Base-by-base conservation (phyloP, 2,797 vertebrate species). In the Hypotaenidia philippensis region DNA sequence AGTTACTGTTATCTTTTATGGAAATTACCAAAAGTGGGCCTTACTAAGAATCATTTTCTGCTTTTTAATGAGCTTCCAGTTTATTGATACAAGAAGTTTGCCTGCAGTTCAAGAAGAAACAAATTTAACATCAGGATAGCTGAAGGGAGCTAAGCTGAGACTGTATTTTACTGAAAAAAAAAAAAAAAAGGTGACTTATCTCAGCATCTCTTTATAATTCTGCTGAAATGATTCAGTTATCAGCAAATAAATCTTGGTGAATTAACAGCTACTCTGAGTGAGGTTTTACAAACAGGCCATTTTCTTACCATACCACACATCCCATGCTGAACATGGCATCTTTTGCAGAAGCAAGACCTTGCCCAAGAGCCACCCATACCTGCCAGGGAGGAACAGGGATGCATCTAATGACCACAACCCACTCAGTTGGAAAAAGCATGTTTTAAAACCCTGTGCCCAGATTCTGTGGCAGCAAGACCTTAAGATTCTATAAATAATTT, bases 211-310 rank as follows among this genome's bases (percentile, higher is more conserved):
- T 57, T 78, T 52, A 64, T 32, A 52, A 75, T 87, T 49, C 59
- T 49, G 52, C 52, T 76, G 87, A 89, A 94, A 91, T 47, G 32
- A 34, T 66, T 82, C 20, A 49, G 70, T 75, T 69, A 84, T 90
- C 66, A 76, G 44, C 5, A 2, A 92, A 79, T 74, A 72, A 90
- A 84, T 69, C 81, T 36, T 6, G 26, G 36, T 68, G 84, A 92
- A 84, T 78, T 89, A 92, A 64, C 52, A 79, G 87, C 66, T 79
- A 49, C 56, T 22, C 10, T 31, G 40, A 89, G 29, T 9, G 61
- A 72, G 61, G 50, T 55, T 90, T 79, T 63, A 87, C 27, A n/a
- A 82, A 55, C 31, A 83, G 52, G 29, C 34, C 22, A 25, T 79
- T 66, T 65, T 83, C 63, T 93, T 57, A 56, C 22, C 23, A 20